A percentile compares a stretch with the other conserved stretches of the same genome.
Conservation (phyloP, 2,797 vertebrate species). For the Mastacembelus armatus region DNA sequence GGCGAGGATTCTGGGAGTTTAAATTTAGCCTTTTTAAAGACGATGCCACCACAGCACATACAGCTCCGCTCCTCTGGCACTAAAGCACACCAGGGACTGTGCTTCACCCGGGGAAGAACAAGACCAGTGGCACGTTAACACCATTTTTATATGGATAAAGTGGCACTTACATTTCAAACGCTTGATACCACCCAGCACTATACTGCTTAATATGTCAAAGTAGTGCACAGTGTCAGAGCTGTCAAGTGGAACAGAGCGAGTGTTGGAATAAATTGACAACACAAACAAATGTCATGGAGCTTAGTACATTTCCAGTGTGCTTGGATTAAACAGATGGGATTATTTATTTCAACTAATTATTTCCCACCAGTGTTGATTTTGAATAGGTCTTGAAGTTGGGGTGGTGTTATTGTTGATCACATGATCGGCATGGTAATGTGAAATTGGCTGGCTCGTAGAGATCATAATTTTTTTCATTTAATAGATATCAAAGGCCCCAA, state of each 20-base stretch:
- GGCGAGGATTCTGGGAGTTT: conserved; percentile 76
- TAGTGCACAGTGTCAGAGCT: conserved; percentile 25
- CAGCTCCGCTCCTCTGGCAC: conserved; percentile 75
- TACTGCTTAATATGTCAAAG: conserved; percentile 47
- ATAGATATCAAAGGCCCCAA: no score
- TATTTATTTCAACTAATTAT: no score
- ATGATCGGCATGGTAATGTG: not conserved
- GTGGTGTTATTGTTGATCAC: not conserved
- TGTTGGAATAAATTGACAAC: not conserved
- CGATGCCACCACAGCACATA: conserved; percentile 83
- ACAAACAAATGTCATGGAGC: not conserved
- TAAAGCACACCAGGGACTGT: conserved; percentile 52
- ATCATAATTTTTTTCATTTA: no score
- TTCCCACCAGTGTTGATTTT: not conserved
- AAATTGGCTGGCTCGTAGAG: not conserved
- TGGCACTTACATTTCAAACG: conserved; percentile 63
- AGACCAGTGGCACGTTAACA: conserved; percentile 75
- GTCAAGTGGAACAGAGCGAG: not conserved
- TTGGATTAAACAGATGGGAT: not conserved
- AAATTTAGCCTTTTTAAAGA: conserved; percentile 88
- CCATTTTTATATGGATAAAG: conserved; percentile 78
- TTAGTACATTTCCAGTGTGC: not conserved
- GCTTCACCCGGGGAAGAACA: conserved; percentile 62
- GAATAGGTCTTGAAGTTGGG: no score
- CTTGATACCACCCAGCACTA: conserved; percentile 46